Percentiles rank a stretch among this genome's conserved stretches.
Evolutionary conservation across 1,140 invertebrate genomes (phyloP).

Genomic region (Chymomyza costata): DNA sequence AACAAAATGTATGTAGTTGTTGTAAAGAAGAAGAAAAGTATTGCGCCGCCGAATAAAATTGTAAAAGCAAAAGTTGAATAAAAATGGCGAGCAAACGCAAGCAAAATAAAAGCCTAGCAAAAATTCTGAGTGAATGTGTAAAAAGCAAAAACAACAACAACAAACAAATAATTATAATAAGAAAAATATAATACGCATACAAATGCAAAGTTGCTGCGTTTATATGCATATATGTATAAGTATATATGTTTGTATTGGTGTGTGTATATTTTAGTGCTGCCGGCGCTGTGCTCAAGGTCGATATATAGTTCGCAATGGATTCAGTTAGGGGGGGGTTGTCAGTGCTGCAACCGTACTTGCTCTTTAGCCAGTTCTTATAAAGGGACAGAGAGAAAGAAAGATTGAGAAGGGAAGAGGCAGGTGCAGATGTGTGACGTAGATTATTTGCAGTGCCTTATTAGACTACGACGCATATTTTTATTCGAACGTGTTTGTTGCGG

Average conservation of each 20-base stretch:
- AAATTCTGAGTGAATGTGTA: conserved; percentile 15
- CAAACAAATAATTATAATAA: conserved; percentile 39
- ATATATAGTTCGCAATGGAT: neutral
- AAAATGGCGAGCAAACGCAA: conserved; percentile 50
- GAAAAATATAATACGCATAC: conserved; percentile 7
- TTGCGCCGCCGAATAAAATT: conserved; percentile 68
- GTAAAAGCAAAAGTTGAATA: conserved; percentile 61
- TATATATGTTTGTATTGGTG: neutral
- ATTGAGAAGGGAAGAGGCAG: too few relatives aligned
- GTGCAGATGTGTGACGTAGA: too few relatives aligned
- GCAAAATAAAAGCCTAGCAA: conserved; percentile 26
- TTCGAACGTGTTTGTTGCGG: conserved; percentile 8
- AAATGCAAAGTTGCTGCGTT: too few relatives aligned
- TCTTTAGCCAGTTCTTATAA: too few relatives aligned
- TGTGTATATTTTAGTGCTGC: conserved; percentile 25
- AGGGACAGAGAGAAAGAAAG: conserved; percentile 5
- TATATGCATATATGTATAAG: conserved; percentile 25
- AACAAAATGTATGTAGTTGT: conserved; percentile 33
- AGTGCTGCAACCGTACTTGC: conserved; percentile 9
- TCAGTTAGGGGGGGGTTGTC: neutral
- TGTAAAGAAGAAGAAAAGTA: conserved; percentile 68
- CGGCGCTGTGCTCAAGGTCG: conserved; percentile 26
- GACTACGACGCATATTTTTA: conserved; percentile 29
- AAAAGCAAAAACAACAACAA: conserved; percentile 27
- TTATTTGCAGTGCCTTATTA: conserved; percentile 16